phyloP scores from a whole-genome alignment of 2,113 vertebrate genomes.

The Calidris pugnax region DNA sequence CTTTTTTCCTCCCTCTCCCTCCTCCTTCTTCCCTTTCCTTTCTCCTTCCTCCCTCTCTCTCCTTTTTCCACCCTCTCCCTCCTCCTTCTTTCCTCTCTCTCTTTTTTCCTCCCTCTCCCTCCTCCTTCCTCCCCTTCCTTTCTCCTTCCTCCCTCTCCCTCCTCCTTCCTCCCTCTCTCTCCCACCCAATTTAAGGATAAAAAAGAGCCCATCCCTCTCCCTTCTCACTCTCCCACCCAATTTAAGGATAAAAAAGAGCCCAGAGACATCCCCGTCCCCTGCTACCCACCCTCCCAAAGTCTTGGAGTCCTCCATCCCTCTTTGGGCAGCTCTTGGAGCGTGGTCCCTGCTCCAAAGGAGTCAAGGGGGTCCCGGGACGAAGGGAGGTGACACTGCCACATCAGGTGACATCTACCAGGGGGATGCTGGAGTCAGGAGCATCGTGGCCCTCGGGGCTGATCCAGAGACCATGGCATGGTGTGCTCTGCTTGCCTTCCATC shows the following conservation, averaged over 20 bases:
- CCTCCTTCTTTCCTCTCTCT: too few relatives aligned
- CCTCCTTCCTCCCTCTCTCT: too few relatives aligned
- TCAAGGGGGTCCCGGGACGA: too few relatives aligned
- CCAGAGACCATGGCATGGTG: neutral
- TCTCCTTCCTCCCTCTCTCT: too few relatives aligned
- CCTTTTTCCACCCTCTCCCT: too few relatives aligned
- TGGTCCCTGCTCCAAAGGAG: neutral
- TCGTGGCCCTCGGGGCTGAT: accelerated
- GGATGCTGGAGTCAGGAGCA: neutral
- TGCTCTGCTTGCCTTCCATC: neutral
- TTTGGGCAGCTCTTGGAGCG: accelerated
- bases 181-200: too few relatives aligned
- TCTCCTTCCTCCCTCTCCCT: too few relatives aligned
- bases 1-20: too few relatives aligned
- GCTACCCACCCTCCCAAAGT: neutral
- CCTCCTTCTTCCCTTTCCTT: too few relatives aligned
- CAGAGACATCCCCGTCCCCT: neutral
- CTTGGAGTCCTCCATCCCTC: neutral
- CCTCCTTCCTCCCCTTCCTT: too few relatives aligned
- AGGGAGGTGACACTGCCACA: neutral
- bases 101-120: too few relatives aligned
- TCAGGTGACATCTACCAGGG: neutral
- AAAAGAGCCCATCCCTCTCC: too few relatives aligned
- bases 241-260: neutral
- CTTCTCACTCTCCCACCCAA: neutral